Evolutionary conservation across 2,888 invertebrate genomes (phyloP).

Genomic region (Hyposoter dolosus): DNA sequence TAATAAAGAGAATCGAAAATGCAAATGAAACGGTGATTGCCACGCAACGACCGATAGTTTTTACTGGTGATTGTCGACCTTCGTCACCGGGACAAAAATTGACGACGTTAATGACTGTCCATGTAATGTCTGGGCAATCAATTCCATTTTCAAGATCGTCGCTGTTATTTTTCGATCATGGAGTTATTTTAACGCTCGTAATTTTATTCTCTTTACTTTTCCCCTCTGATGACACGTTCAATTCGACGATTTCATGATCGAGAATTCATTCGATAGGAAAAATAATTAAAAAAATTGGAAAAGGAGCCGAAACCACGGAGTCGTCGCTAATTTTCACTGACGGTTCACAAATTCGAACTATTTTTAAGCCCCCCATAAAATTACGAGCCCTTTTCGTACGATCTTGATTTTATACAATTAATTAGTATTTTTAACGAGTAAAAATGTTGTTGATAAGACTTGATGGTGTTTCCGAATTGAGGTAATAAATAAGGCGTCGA

Average conservation of each 20-base stretch:
- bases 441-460: neutral
- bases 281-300: neutral
- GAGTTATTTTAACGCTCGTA: neutral
- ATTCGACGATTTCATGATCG: neutral
- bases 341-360: neutral
- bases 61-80: neutral
- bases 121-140: neutral
- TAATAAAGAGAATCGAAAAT: neutral
- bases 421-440: neutral
- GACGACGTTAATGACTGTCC: neutral
- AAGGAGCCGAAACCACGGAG: neutral
- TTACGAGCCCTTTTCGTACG: too few species aligned
- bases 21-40: neutral
- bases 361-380: neutral
- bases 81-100: slow-evolving; percentile 6
- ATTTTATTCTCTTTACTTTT: neutral
- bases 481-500: slow-evolving; percentile 27
- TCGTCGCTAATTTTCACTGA: neutral
- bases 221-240: neutral
- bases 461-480: neutral
- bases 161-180: neutral
- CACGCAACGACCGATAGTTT: neutral
- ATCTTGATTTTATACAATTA: neutral
- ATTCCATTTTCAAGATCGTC: neutral
- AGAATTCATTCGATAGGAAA: neutral